phyloP scores from a whole-genome alignment of 2,888 invertebrate species.

The Priocnemis perturbator region DNA sequence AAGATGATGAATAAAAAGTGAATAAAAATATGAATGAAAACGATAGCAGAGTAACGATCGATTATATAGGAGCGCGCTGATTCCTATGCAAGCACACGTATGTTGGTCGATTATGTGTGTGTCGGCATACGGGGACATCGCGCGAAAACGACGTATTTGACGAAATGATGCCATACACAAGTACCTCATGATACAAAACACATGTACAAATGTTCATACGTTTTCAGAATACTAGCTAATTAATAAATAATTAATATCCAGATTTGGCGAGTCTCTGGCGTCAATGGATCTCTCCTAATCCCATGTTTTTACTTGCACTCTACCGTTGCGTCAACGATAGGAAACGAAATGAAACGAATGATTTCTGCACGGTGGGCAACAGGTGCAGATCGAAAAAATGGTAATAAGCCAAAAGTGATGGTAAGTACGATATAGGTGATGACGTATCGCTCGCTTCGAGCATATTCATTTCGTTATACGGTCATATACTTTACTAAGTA shows the following conservation, averaged over 20 bases:
- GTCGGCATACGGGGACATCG: conserved; percentile 43
- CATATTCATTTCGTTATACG: no score
- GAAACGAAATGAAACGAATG: not conserved
- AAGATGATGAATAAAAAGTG: conserved; percentile 36
- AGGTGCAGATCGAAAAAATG: not conserved
- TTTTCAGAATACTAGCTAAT: conserved; percentile 74
- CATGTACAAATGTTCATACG: conserved; percentile 75
- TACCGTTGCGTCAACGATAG: not conserved
- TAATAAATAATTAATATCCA: conserved; percentile 72
- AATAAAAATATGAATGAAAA: conserved; percentile 39
- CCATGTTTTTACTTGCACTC: not conserved
- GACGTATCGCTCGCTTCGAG: no score
- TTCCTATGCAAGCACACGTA: conserved; percentile 37
- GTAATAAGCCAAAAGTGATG: not conserved
- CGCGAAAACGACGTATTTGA: conserved; percentile 66
- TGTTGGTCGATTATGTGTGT: conserved; percentile 22
- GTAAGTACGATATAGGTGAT: not conserved
- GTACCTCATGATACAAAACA: conserved; percentile 74
- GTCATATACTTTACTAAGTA: no score
- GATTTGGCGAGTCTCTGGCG: conserved; percentile 33
- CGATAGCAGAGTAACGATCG: conserved; percentile 42
- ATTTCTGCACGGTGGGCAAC: not conserved
- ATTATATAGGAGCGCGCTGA: conserved; percentile 12
- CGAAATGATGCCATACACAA: conserved; percentile 71
- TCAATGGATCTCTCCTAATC: conserved; percentile 26